These are phyloP conservation scores for Sebastolobus altivelis DNA, from an alignment of 2,797 vertebrate species.

Conservation along the genomic window DNA sequence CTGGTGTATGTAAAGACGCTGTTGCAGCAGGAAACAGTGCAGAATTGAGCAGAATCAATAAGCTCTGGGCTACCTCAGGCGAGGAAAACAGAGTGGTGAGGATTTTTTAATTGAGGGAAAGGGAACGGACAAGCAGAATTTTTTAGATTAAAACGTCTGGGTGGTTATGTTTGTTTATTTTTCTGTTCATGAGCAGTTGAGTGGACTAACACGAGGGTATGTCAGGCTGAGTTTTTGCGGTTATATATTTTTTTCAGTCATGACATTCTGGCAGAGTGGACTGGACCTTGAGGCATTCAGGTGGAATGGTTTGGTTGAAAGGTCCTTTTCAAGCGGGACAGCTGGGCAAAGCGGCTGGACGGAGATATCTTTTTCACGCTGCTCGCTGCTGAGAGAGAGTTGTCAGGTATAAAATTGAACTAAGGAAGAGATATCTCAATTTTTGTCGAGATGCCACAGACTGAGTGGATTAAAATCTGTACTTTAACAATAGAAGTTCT, in stretches of 20 bases:
- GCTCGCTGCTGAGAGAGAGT: conserved; percentile 23
- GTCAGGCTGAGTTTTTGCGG: conserved; percentile 11
- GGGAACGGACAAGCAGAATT: conserved; percentile 12
- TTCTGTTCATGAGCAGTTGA: conserved; percentile 27
- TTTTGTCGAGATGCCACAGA: not conserved
- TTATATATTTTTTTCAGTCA: conserved; percentile 17
- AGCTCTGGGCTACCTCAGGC: conserved; percentile 40
- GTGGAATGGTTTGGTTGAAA: conserved; percentile 59
- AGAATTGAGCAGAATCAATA: conserved; percentile 49
- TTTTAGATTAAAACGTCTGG: not conserved
- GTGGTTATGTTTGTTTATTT: conserved; percentile 6
- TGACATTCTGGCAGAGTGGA: conserved; percentile 34
- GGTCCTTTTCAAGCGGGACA: conserved; percentile 47
- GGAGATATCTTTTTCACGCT: conserved; percentile 41
- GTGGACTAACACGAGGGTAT: conserved; percentile 3
- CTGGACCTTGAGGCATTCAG: conserved; percentile 46
- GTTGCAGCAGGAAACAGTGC: conserved; percentile 27
- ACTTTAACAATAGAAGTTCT: not conserved
- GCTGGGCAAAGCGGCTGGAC: conserved; percentile 39
- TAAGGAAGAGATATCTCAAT: conserved; percentile 35
- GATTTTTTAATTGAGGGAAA: conserved; percentile 58
- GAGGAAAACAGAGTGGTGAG: conserved; percentile 28
- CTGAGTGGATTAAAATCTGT: conserved; percentile 20
- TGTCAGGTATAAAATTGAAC: conserved; percentile 51
- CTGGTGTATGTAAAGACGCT: conserved; percentile 20